Conservation (phyloP, 2,113 vertebrate genomes). For the Pyxicephalus adspersus region DNA sequence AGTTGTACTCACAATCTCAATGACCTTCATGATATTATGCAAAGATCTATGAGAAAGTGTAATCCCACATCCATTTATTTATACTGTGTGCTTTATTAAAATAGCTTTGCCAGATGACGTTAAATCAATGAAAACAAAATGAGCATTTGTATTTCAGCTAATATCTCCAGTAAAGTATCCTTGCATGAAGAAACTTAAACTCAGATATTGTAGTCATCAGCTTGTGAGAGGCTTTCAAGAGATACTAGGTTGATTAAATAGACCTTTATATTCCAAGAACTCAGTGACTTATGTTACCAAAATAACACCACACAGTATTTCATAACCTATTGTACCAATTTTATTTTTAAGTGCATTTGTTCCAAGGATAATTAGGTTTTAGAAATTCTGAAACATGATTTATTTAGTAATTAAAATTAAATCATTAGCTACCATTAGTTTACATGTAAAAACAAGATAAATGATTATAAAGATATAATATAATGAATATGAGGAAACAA, state of each 20-base stretch:
- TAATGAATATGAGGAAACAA: not conserved
- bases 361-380: not conserved
- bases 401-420: not conserved
- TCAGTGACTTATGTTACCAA: not conserved
- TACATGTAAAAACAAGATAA: not conserved
- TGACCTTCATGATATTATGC: constrained; percentile 43
- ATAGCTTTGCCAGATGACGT: constrained; percentile 31
- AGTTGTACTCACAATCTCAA: constrained; percentile 11
- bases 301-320: not conserved
- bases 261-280: not conserved
- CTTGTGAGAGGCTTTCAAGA: not conserved
- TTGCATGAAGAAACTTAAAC: constrained; percentile 6
- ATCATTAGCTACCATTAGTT: not conserved
- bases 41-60: constrained; percentile 27
- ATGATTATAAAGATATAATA: not conserved
- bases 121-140: constrained; percentile 42
- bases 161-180: constrained; percentile 21
- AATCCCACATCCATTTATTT: constrained; percentile 33
- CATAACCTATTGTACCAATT: not conserved
- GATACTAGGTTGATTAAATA: not conserved
- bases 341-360: not conserved
- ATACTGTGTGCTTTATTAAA: constrained; percentile 27
- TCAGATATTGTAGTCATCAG: constrained; percentile 21
- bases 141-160: constrained; percentile 20
- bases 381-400: not conserved